Conservation (phyloP, 2,888 invertebrate species). For the Stictocephala bisonia region DNA sequence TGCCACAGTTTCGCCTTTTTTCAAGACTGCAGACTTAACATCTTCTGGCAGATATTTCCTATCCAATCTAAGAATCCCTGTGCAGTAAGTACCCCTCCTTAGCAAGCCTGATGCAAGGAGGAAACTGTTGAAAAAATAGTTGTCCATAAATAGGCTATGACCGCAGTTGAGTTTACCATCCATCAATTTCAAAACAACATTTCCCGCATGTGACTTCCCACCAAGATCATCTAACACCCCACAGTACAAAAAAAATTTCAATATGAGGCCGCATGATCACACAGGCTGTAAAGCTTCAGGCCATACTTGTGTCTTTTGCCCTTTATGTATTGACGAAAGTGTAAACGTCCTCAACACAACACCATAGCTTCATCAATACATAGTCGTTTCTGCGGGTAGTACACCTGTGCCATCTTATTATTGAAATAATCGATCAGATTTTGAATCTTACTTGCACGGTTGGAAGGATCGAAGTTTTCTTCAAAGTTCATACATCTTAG, state of each 20-base stretch:
- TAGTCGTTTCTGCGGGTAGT: neutral
- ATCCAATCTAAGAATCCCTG: neutral
- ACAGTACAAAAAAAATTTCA: conserved; percentile 16
- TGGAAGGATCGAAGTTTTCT: no score
- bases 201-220: conserved; percentile 27
- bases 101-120: neutral
- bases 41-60: conserved; percentile 5
- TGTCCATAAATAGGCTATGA: no score
- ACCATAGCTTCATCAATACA: neutral
- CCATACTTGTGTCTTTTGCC: no score
- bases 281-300: no score
- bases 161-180: no score
- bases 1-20: conserved; percentile 23
- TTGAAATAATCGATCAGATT: no score
- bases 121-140: neutral
- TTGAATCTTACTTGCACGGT: no score
- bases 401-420: no score
- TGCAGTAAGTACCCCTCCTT: no score
- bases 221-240: conserved; percentile 15
- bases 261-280: no score
- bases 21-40: neutral
- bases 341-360: neutral
- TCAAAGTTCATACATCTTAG: no score
- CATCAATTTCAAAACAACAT: conserved; percentile 14
- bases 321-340: no score